Evolutionary conservation across 2,888 invertebrate species (phyloP), one percentile per base, ranked within the genome.

Genomic region (Cryptocephalus moraei): DNA sequence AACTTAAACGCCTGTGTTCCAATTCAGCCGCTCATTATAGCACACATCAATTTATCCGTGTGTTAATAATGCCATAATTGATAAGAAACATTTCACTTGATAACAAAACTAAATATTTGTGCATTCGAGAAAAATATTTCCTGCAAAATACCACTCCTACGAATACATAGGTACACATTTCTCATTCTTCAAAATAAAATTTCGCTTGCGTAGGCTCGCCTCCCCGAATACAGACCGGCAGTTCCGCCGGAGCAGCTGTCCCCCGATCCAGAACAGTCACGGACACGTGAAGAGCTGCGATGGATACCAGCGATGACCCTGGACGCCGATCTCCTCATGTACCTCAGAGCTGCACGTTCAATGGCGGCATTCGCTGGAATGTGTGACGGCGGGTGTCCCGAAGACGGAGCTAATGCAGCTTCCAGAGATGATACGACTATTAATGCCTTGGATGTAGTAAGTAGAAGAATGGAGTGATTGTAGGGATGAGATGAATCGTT

Each of bases 291-390:
- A 73, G 93, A 93, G 72, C 43, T 58, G 32, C 47, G 91, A 74
- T 96, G 96, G 96, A 79, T 90, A 70, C 95, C 96, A 51, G 89
- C 89, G 60, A 88, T 93, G 76, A 82, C 91, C 59, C 79, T 86
- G 64, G 96, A 96, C 75, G 86, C 91, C 62, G 95, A 96, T 76
- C 81, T 96, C 70, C 83, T 95, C 67, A 95, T 96, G 94, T 96
- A 92, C 77, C 81, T 96, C 71, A 79, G 95, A 65, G 96, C 95
- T 61, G 95, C 94, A 58, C 84, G 95, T 64, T 94, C 94, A 53
- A 94, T 97, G 89, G 95, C 96, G 67, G 95, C 95, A 50, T 96
- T 96, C 75, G 95, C 95, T 56, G 71, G 95, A 62, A 94, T 96
- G 93, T 95, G 95, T 80, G 94, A 95, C 78, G 94, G 94, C 55